Evolutionary conservation across 1,140 invertebrate species (phyloP), one percentile per base, ranked within the genome.

Genomic region (Lepidostoma basale): DNA sequence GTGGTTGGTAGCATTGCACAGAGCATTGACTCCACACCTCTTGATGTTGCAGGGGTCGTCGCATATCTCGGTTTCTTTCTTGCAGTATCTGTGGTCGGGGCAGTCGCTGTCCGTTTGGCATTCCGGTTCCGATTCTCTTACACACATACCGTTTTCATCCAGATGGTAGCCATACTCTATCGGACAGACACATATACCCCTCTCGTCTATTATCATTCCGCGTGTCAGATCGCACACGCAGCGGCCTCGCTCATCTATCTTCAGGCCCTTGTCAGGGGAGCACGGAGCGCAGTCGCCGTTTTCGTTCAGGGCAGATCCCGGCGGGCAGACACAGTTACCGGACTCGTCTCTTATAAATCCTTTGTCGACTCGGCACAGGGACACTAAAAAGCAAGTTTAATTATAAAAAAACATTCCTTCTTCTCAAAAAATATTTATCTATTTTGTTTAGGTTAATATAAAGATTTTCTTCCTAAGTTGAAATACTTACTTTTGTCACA

Each of bases 1-100:
- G 77, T 97, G 94, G 68, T 89, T 88, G 3, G 87, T 87, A 0
- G 90, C 88, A 70, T 91, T 91, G 75, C 94, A 96, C 36, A 90
- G 85, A 0, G 93, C 91, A 76, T 92, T 88, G 0, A 87, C 80
- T 6, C 90, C 92, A 74, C 94, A 96, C 0, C 84, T 83, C 72
- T 88, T 86, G 9, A 76, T 80, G 39, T 84, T 81, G 75, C 94
- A 97, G 9, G 93, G 91, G 78, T 92, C 87, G 39, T 89, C 86
- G 73, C 93, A 95, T 6, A 86, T 88, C 69, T 87, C 85, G 10
- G 87, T 89, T 23, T 85, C 81, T 10, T 75, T 77, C 60, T 90
- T 87, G 74, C 94, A 97, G 74, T 87, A 90, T 70, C 86, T 87
- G 67, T 92, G 86, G 63, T 92, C 89, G 0, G 89, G 84, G 73